Percentiles rank a stretch among this genome's conserved stretches.
These are phyloP conservation scores for Caenorhabditis brenneri DNA, from an alignment of 1,140 invertebrate genomes.

Conservation along the genomic window DNA sequence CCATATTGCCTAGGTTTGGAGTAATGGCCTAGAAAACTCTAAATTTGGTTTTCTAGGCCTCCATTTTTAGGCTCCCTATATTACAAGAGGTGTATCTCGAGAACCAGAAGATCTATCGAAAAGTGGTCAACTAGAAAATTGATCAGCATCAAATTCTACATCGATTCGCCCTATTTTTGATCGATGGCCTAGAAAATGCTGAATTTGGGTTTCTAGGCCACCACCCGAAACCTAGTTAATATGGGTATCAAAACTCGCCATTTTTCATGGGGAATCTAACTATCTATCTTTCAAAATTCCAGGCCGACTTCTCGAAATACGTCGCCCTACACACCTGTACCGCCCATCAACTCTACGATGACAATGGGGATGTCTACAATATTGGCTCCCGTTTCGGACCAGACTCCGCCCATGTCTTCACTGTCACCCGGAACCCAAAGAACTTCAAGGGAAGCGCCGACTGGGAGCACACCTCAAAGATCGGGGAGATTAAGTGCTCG, in stretches of 20 bases:
- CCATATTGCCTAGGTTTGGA: no score
- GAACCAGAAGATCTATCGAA: no score
- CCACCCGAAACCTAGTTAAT: no score
- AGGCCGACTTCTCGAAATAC: conserved; percentile 76
- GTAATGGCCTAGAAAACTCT: no score
- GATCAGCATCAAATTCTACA: no score
- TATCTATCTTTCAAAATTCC: not conserved
- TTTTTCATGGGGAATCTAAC: not conserved
- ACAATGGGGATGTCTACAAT: conserved; percentile 77
- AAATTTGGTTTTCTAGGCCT: no score
- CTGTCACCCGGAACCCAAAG: conserved; percentile 35
- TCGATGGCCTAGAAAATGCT: no score
- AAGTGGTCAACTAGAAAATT: no score
- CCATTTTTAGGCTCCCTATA: no score
- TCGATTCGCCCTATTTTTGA: no score
- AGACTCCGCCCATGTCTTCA: conserved; percentile 47
- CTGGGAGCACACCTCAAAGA: conserved; percentile 57
- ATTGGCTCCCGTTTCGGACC: conserved; percentile 72
- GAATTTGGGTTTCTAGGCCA: no score
- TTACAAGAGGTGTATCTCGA: no score
- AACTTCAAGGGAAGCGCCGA: not conserved
- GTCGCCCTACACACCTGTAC: conserved; percentile 80
- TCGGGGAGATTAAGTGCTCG: conserved; percentile 71
- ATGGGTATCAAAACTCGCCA: not conserved
- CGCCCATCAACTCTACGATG: conserved; percentile 82